Evolutionary conservation across 2,797 vertebrate genomes (phyloP).

Genomic region (Lindbergichthys nudifrons): DNA sequence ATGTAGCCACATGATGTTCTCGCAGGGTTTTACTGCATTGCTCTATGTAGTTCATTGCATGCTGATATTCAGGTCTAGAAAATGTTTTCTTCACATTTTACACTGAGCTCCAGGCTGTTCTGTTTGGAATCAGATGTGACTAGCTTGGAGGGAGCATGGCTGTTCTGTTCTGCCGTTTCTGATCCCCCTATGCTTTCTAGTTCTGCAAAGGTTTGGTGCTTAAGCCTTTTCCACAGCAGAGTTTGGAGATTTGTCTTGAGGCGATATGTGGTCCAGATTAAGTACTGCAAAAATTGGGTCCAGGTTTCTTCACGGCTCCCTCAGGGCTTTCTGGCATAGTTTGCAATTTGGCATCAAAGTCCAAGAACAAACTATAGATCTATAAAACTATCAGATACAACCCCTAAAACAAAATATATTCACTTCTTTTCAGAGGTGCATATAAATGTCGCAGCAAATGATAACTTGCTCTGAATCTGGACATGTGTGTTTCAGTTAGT

Average conservation of each 20-base stretch:
- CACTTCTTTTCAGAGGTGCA: background rate
- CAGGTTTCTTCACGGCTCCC: slow-evolving; percentile 19
- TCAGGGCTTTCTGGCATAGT: background rate
- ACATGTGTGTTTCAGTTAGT: slow-evolving; percentile 12
- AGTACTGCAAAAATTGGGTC: slow-evolving; percentile 19
- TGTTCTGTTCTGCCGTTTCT: slow-evolving; percentile 49
- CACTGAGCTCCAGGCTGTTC: slow-evolving; percentile 44
- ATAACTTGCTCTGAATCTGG: slow-evolving; percentile 13
- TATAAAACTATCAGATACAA: background rate
- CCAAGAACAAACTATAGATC: background rate
- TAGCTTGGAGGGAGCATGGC: slow-evolving; percentile 41
- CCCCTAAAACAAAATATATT: background rate
- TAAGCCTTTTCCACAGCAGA: slow-evolving; percentile 30
- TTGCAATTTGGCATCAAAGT: background rate
- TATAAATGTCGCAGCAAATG: background rate
- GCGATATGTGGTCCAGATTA: slow-evolving; percentile 33
- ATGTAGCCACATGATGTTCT: slow-evolving; percentile 33
- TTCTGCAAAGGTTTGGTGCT: slow-evolving; percentile 24
- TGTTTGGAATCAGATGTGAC: slow-evolving; percentile 58
- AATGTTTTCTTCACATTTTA: slow-evolving; percentile 40
- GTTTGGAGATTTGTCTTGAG: slow-evolving; percentile 49
- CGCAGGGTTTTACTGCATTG: slow-evolving; percentile 19
- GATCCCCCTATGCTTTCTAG: slow-evolving; percentile 36
- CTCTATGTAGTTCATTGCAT: slow-evolving; percentile 11
- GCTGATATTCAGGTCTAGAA: slow-evolving; percentile 19